phyloP scores from a whole-genome alignment of 2,888 invertebrate genomes.

The Germaria angustata region DNA sequence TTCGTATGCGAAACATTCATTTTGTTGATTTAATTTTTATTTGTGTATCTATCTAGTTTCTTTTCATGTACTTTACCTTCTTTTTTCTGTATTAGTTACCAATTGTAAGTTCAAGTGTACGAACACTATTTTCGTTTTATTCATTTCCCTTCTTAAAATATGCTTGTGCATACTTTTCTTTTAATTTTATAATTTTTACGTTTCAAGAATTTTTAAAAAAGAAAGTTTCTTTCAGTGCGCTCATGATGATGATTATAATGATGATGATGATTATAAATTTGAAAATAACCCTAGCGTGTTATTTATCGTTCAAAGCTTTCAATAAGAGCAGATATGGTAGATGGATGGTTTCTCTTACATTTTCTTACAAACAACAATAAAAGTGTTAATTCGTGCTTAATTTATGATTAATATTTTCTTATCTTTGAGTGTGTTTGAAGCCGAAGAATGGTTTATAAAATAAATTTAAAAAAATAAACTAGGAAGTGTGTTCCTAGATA shows the following conservation, averaged over 20 bases:
- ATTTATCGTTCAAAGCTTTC: background rate
- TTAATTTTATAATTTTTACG: conserved; percentile 52
- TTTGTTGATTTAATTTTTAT: conserved; percentile 42
- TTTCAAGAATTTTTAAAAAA: conserved; percentile 63
- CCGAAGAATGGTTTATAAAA: conserved; percentile 11
- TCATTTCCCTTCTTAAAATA: conserved; percentile 9
- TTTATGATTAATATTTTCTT: conserved; percentile 43
- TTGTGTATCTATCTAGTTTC: conserved; percentile 12
- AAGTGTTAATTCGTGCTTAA: conserved; percentile 60
- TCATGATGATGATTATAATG: background rate
- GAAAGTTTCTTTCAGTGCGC: conserved; percentile 53
- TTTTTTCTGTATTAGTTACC: conserved; percentile 12
- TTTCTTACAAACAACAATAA: conserved; percentile 16
- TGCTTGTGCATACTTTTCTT: conserved; percentile 7
- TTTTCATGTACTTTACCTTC: background rate
- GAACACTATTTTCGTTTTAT: background rate
- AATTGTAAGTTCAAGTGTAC: conserved; percentile 39
- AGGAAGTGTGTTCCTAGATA: conserved; percentile 24
- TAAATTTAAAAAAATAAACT: background rate
- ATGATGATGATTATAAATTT: conserved; percentile 17
- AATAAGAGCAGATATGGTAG: too few species aligned
- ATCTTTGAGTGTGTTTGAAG: conserved; percentile 14
- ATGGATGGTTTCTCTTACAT: background rate
- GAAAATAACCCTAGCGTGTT: background rate
- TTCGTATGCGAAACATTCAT: conserved; percentile 60